phyloP scores from a whole-genome alignment of 2,797 vertebrate species.

The Florisuga fusca region DNA sequence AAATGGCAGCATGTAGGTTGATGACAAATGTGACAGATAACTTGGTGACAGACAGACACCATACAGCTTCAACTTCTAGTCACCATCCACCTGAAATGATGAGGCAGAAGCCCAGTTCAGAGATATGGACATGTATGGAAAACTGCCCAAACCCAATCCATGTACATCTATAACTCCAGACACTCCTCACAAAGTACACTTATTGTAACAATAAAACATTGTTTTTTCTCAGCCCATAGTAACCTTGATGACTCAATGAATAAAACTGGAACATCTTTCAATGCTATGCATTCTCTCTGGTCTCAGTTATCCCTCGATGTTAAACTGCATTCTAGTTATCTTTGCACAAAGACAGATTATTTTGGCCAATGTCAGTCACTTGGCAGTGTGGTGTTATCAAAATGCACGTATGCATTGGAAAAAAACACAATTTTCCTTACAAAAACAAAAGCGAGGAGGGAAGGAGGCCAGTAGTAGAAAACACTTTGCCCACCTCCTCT shows the following conservation, averaged over 20 bases:
- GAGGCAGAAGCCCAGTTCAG: background rate
- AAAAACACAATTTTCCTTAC: background rate
- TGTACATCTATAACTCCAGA: fast-evolving
- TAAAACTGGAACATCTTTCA: background rate
- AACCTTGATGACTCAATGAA: background rate
- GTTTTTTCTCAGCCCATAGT: background rate
- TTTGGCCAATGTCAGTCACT: background rate
- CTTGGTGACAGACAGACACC: background rate
- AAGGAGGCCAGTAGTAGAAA: background rate
- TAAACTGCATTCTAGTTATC: background rate
- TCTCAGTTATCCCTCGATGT: background rate
- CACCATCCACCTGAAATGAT: background rate
- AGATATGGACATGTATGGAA: background rate
- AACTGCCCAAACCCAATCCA: background rate
- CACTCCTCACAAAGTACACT: background rate
- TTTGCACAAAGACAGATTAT: background rate
- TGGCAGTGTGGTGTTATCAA: background rate
- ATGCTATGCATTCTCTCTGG: background rate
- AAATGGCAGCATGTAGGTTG: background rate
- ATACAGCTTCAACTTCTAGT: background rate
- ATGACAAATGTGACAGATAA: background rate
- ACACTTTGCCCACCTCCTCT: background rate
- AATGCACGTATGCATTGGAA: background rate
- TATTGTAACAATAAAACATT: background rate
- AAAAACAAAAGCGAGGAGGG: fast-evolving